phyloP scores from a whole-genome alignment of 2,888 invertebrate genomes.

The Drosophila testacea region DNA sequence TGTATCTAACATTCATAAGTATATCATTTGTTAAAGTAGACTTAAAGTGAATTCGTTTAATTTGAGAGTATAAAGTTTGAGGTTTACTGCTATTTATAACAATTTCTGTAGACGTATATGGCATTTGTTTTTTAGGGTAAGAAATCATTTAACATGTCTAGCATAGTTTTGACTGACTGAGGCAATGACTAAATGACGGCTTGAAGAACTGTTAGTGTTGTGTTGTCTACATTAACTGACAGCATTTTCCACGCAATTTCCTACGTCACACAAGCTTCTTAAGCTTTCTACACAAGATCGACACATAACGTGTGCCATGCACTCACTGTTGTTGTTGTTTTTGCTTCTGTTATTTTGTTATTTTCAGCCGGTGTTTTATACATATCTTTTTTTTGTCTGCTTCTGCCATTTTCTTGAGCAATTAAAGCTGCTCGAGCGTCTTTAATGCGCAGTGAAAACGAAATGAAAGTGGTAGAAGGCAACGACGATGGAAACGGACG shows the following conservation, averaged over 20 bases:
- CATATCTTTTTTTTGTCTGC: conserved; percentile 21
- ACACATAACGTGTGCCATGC: conserved; percentile 32
- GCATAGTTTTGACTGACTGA: conserved; percentile 10
- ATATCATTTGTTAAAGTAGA: too few relatives aligned
- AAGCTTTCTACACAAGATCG: conserved; percentile 59
- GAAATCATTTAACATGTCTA: background rate
- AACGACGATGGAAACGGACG: conserved; percentile 41
- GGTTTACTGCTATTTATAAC: background rate
- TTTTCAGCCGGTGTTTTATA: conserved; percentile 54
- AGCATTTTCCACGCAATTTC: conserved; percentile 46
- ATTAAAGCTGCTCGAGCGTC: conserved; percentile 76
- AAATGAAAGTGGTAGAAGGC: conserved; percentile 72
- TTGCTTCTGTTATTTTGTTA: conserved; percentile 29
- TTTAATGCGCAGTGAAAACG: conserved; percentile 78
- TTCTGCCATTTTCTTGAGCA: conserved; percentile 63
- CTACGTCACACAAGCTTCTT: conserved; percentile 50
- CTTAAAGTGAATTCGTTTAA: too few relatives aligned
- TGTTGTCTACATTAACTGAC: conserved; percentile 25
- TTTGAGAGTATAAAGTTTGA: too few relatives aligned
- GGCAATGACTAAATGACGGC: conserved; percentile 5
- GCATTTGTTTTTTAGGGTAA: background rate
- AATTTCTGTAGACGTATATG: background rate
- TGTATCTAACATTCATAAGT: too few relatives aligned
- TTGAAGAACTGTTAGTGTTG: conserved; percentile 7
- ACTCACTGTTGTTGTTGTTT: conserved; percentile 20